A percentile compares a stretch with the other conserved stretches of the same genome.
These are phyloP conservation scores for Hecatera dysodea DNA, from an alignment of 2,888 invertebrate species.

Conservation along the genomic window DNA sequence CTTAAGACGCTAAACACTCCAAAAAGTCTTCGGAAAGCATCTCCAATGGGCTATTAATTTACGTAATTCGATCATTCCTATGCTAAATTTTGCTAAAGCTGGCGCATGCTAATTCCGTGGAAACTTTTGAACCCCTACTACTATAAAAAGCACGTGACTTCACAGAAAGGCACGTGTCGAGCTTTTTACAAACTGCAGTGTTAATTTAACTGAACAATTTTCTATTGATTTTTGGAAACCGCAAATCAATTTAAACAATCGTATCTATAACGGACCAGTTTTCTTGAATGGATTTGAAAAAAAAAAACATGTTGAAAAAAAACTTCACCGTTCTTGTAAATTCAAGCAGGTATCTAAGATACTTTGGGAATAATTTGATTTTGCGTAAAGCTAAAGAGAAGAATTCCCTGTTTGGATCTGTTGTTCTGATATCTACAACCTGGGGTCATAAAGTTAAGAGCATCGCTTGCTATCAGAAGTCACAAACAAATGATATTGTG, in stretches of 20 bases:
- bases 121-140: background rate
- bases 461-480: no score
- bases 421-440: background rate
- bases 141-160: background rate
- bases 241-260: background rate
- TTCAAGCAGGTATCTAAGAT: no score
- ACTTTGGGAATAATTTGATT: background rate
- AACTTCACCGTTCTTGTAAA: no score
- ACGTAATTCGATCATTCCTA: constrained; percentile 39
- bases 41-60: constrained; percentile 31
- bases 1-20: constrained; percentile 12
- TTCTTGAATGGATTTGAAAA: no score
- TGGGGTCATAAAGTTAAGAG: no score
- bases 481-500: no score
- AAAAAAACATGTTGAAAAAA: no score
- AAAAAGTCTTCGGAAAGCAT: constrained; percentile 16
- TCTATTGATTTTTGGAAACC: background rate
- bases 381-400: no score
- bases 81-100: constrained; percentile 17
- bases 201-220: background rate
- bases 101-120: constrained; percentile 3
- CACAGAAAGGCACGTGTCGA: background rate
- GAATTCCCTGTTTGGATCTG: background rate
- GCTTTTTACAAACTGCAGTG: background rate
- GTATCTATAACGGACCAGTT: background rate